These are phyloP conservation scores for Alauda arvensis DNA, from an alignment of 2,797 vertebrate genomes.

Conservation along the genomic window DNA sequence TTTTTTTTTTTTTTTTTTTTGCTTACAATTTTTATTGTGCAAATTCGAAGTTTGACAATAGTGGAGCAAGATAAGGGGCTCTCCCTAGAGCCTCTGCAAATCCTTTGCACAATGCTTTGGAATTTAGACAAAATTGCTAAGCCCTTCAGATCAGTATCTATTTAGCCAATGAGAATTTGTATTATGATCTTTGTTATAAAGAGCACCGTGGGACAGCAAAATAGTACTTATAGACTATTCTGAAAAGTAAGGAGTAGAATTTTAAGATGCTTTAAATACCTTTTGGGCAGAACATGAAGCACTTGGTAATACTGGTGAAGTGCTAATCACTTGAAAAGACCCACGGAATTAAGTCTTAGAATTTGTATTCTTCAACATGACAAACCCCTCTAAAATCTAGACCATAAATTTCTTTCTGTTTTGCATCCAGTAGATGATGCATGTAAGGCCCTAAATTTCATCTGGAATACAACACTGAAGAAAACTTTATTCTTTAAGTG, in stretches of 20 bases:
- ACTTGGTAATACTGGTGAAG: not conserved
- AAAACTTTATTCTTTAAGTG: not conserved
- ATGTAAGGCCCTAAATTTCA: not conserved
- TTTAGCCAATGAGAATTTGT: slow-evolving; percentile 44
- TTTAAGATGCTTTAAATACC: not conserved
- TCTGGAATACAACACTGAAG: not conserved
- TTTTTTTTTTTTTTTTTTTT: slow-evolving; percentile 39
- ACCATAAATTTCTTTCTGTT: not conserved
- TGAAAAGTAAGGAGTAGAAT: not conserved
- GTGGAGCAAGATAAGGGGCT: slow-evolving; percentile 51
- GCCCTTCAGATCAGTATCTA: slow-evolving; percentile 27
- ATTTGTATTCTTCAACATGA: not conserved
- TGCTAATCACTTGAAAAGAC: not conserved
- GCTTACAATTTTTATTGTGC: slow-evolving; percentile 60
- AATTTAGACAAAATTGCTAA: slow-evolving; percentile 52
- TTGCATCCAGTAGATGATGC: not conserved
- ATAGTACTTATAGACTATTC: not conserved
- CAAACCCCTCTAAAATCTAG: not conserved
- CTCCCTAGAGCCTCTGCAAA: slow-evolving; percentile 35
- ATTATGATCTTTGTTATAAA: slow-evolving; percentile 33
- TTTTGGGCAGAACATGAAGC: not conserved
- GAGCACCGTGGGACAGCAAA: not conserved
- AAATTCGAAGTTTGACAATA: slow-evolving; percentile 66
- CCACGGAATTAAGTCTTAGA: not conserved
- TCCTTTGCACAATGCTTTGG: slow-evolving; percentile 39